phyloP scores from a whole-genome alignment of 1,140 invertebrate genomes.

The Araneus ventricosus region DNA sequence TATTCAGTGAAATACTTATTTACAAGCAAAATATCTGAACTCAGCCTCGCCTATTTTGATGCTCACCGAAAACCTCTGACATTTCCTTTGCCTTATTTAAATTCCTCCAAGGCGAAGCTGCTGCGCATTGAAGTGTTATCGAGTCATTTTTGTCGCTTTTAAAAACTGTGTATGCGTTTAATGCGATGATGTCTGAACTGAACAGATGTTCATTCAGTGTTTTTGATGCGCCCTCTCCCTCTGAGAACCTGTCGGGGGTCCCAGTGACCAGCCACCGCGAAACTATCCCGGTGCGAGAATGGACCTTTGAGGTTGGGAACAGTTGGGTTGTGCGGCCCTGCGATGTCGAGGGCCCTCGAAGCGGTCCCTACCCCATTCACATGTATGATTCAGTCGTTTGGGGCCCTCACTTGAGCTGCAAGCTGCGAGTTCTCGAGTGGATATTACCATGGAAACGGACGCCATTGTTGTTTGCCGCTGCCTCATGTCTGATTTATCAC shows the following conservation, averaged over 20 bases:
- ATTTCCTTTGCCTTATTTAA: background rate
- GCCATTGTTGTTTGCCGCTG: constrained; percentile 74
- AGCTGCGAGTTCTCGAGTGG: constrained; percentile 73
- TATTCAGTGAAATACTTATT: background rate
- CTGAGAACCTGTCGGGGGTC: constrained; percentile 56
- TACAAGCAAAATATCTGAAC: too few species aligned
- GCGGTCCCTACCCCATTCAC: constrained; percentile 74
- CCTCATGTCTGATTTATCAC: constrained; percentile 73
- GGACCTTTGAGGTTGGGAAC: constrained; percentile 71
- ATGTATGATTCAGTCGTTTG: constrained; percentile 74
- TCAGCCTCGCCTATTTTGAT: constrained; percentile 5
- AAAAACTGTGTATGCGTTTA: constrained; percentile 34
- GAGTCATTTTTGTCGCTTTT: constrained; percentile 27
- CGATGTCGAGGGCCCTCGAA: constrained; percentile 66
- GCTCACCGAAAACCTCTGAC: background rate
- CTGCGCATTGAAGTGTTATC: constrained; percentile 14
- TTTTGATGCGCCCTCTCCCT: constrained; percentile 60
- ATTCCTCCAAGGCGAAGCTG: background rate
- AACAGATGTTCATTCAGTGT: constrained; percentile 72
- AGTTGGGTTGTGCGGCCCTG: constrained; percentile 68
- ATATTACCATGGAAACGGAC: constrained; percentile 74
- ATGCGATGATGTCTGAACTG: constrained; percentile 31
- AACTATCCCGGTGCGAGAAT: constrained; percentile 66
- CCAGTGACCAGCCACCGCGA: constrained; percentile 59
- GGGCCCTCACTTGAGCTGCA: constrained; percentile 71